phyloP scores from a whole-genome alignment of 2,113 vertebrate species.

The Oreotrochilus melanogaster region DNA sequence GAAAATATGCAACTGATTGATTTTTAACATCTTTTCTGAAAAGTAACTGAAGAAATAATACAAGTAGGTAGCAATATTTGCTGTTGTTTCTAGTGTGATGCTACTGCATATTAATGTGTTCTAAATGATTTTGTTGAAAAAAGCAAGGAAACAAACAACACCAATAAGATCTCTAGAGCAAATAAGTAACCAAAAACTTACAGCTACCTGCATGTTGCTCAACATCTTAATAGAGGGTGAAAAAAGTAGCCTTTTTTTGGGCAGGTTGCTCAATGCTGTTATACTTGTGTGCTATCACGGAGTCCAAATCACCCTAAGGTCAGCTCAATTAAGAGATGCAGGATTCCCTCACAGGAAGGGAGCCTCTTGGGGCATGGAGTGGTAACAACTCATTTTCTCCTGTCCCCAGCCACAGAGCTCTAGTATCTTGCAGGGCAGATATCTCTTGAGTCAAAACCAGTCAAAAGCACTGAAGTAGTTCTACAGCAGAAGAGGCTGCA shows the following conservation, averaged over 20 bases:
- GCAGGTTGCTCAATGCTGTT: background rate
- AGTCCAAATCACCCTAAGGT: background rate
- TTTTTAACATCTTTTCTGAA: background rate
- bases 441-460: background rate
- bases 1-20: background rate
- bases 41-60: background rate
- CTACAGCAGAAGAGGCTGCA: background rate
- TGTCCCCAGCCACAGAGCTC: background rate
- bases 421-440: background rate
- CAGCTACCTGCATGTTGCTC: background rate
- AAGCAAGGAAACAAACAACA: background rate
- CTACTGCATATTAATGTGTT: background rate
- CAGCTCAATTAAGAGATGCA: background rate
- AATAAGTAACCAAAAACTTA: background rate
- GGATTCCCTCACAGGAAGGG: fast-evolving
- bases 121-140: background rate
- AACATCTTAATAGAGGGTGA: fast-evolving
- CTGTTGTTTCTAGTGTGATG: background rate
- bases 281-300: too few relatives aligned
- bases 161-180: background rate
- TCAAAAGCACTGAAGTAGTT: background rate
- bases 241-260: background rate
- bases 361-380: background rate
- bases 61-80: background rate
- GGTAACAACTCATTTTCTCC: background rate